Percentiles rank a stretch among this genome's conserved stretches.
These are phyloP conservation scores for Drosophila neoperkinsi DNA, from an alignment of 2,888 invertebrate genomes.

Conservation along the genomic window DNA sequence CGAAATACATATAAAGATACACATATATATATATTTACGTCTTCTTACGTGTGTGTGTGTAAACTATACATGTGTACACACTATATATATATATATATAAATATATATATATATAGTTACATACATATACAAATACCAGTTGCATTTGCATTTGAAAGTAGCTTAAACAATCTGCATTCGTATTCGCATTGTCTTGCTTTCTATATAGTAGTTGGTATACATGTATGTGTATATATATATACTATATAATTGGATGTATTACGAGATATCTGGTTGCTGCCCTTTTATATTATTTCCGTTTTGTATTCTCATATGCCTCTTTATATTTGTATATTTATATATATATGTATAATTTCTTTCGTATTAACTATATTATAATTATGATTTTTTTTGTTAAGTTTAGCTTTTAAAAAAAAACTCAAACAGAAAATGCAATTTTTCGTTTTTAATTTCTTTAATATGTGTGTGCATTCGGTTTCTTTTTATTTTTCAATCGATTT, in stretches of 20 bases:
- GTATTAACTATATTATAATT: slow-evolving; percentile 45
- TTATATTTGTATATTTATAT: slow-evolving; percentile 10
- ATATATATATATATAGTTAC: slow-evolving; percentile 13
- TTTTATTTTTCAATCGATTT: slow-evolving; percentile 3
- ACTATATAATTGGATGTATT: slow-evolving; percentile 35
- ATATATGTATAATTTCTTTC: slow-evolving; percentile 23
- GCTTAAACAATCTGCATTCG: slow-evolving; percentile 42
- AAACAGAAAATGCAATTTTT: slow-evolving; percentile 38
- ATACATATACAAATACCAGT: slow-evolving; percentile 33
- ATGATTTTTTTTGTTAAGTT: slow-evolving; percentile 23
- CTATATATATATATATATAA: slow-evolving; percentile 15
- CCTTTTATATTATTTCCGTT: slow-evolving; percentile 8
- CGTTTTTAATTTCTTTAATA: slow-evolving; percentile 16
- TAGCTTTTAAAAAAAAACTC: slow-evolving; percentile 34
- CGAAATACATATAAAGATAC: slow-evolving; percentile 15
- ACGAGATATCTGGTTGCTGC: slow-evolving; percentile 42
- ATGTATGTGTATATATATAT: slow-evolving; percentile 27
- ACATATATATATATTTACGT: slow-evolving; percentile 24
- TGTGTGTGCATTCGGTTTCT: slow-evolving; percentile 32
- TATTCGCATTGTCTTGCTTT: slow-evolving; percentile 31
- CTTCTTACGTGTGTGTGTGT: slow-evolving; percentile 15
- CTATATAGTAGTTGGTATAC: slow-evolving; percentile 5
- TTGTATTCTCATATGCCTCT: slow-evolving; percentile 28
- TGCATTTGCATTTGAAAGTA: slow-evolving; percentile 7
- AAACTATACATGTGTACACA: slow-evolving; percentile 22